Evolutionary conservation across 2,797 vertebrate species (phyloP), one percentile per base, ranked within the genome.

Genomic region (Mionectes olivaceus): DNA sequence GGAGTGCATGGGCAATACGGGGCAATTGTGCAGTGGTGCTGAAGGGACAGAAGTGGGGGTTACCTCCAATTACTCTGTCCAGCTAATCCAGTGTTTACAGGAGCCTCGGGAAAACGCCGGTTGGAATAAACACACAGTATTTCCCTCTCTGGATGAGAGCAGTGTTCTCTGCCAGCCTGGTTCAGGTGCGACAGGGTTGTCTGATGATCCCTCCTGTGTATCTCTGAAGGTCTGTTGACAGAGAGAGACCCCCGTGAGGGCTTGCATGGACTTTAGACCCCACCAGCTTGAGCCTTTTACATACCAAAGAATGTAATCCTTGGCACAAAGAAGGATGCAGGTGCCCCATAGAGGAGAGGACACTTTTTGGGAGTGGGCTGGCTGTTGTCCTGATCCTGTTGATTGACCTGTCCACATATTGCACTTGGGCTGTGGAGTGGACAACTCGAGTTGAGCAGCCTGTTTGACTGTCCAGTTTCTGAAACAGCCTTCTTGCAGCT

Each of bases 401-500:
- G 52, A 8, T 49, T 13, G 25, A 44, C 23, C 37, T 35, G 13
- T 4, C 10, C 21, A 5, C 1, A 1, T 35, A 30, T 24, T 16
- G 65, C 44, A 1, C 55, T 52, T 18, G 23, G 55, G 32, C 60
- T 73, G n/a, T 27, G 50, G 1, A 10, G 24, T 32, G 23, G 24
- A 25, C 46, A 33, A 0, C 32, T 27, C 0, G 2, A 73, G 19
- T 19, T 0, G 0, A 74, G 75, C 47, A 59, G 39, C 30, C 30
- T 2, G 1, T 39, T n/a, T 57, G 46, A 53, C 19, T 64, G 32
- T 32, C 37, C 28, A 2, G 1, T 47, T 93, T 68, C 74, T 59
- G 47, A 50, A 5, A 5, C 15, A 43, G 5, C 30, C 35, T 47
- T 25, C n/a, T 13, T n/a, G 43, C 44, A 44, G 35, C 2, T 0